phyloP scores from a whole-genome alignment of 2,797 vertebrate genomes.

The Myotis myotis region DNA sequence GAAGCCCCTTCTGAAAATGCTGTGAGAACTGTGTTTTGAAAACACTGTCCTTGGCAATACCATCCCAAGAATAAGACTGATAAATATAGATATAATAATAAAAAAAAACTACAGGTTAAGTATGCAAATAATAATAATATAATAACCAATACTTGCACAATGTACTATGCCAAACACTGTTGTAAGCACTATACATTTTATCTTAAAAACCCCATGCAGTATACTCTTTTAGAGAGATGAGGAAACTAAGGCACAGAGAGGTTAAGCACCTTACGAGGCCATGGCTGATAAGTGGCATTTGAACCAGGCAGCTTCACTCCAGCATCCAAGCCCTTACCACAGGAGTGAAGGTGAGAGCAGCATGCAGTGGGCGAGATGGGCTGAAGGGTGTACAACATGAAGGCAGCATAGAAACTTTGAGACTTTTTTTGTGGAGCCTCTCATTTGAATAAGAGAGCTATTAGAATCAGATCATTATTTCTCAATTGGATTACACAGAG shows the following conservation, averaged over 20 bases:
- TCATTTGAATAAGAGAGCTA: neutral
- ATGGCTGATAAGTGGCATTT: neutral
- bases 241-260: neutral
- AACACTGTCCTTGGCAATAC: neutral
- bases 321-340: neutral
- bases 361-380: neutral
- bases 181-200: neutral
- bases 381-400: neutral
- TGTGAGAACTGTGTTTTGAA: neutral
- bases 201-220: neutral
- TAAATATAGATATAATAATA: neutral
- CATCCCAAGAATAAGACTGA: neutral
- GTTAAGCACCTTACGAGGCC: neutral
- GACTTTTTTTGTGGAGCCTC: neutral
- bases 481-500: neutral
- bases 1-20: neutral
- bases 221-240: neutral
- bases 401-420: neutral
- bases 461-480: constrained; percentile 29
- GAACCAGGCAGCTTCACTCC: neutral
- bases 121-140: neutral
- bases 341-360: neutral
- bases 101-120: neutral
- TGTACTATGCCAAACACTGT: neutral
- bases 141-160: neutral